A percentile compares a stretch with the other conserved stretches of the same genome.
Conservation (phyloP, 2,797 vertebrate species). For the Myotis daubentonii region DNA sequence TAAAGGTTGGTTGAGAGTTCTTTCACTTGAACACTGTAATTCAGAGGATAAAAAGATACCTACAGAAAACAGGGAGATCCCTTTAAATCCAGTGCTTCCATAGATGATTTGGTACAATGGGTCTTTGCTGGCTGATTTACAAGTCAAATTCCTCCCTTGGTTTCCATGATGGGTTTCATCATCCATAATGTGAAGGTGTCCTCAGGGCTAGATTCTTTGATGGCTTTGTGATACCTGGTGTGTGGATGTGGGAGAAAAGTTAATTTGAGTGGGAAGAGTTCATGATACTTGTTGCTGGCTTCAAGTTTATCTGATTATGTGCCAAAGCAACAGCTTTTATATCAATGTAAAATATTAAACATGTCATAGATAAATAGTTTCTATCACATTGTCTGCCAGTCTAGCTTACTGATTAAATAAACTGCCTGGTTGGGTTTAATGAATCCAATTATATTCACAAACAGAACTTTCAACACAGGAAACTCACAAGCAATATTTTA, state of each 20-base stretch:
- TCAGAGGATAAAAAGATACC: not conserved
- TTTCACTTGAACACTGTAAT: not conserved
- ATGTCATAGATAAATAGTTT: slow-evolving; percentile 76
- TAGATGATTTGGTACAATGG: not conserved
- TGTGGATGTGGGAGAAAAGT: not conserved
- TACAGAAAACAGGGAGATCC: not conserved
- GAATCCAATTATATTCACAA: slow-evolving; percentile 78
- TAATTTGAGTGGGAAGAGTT: slow-evolving; percentile 51
- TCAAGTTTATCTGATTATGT: slow-evolving; percentile 70
- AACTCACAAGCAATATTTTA: slow-evolving; percentile 44
- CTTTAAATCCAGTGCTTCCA: not conserved
- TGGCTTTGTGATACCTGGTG: not conserved
- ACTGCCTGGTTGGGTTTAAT: slow-evolving; percentile 75
- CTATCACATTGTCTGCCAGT: slow-evolving; percentile 72
- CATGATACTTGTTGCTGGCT: slow-evolving; percentile 61
- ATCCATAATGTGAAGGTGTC: not conserved
- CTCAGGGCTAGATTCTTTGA: not conserved
- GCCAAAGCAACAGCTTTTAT: slow-evolving; percentile 71
- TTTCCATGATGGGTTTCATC: not conserved
- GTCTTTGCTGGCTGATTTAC: not conserved
- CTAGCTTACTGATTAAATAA: slow-evolving; percentile 78
- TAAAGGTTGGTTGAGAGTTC: not conserved
- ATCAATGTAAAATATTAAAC: slow-evolving; percentile 75
- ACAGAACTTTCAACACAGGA: slow-evolving; percentile 66
- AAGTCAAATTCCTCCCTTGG: not conserved